phyloP scores from a whole-genome alignment of 2,888 invertebrate genomes.

The Phortica magna region DNA sequence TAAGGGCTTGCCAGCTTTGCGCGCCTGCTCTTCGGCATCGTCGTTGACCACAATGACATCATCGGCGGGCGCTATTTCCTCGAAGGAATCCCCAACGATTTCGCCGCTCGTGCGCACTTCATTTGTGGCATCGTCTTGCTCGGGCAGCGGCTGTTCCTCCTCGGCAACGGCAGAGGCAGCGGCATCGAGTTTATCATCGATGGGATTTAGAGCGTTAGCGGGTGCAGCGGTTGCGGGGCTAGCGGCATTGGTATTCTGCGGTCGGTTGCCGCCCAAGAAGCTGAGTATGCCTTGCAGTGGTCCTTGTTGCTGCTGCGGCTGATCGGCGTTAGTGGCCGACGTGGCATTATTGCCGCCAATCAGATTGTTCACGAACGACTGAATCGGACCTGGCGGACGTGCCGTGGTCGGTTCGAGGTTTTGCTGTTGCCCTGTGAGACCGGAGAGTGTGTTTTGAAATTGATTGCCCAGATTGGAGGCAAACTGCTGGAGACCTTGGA shows the following conservation, averaged over 20 bases:
- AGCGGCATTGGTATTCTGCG: slow-evolving; percentile 55
- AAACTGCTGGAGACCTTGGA: slow-evolving; percentile 72
- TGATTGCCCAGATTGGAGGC: slow-evolving; percentile 68
- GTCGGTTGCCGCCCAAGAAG: slow-evolving; percentile 73
- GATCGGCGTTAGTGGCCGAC: slow-evolving; percentile 48
- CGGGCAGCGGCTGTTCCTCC: slow-evolving; percentile 37
- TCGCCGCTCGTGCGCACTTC: slow-evolving; percentile 69
- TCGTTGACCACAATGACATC: slow-evolving; percentile 75
- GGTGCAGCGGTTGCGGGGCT: slow-evolving; percentile 40
- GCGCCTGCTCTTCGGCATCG: slow-evolving; percentile 53
- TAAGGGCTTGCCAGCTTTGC: slow-evolving; percentile 37
- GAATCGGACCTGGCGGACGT: slow-evolving; percentile 74
- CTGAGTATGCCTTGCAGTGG: slow-evolving; percentile 75
- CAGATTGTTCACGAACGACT: slow-evolving; percentile 70
- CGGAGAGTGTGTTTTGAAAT: slow-evolving; percentile 71
- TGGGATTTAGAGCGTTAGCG: slow-evolving; percentile 35
- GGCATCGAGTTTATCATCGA: slow-evolving; percentile 49
- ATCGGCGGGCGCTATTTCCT: slow-evolving; percentile 67
- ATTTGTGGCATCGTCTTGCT: slow-evolving; percentile 54
- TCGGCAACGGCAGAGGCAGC: slow-evolving; percentile 14
- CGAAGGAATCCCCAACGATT: slow-evolving; percentile 66
- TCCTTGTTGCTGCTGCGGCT: slow-evolving; percentile 57
- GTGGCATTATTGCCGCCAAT: slow-evolving; percentile 65
- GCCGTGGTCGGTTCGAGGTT: slow-evolving; percentile 60
- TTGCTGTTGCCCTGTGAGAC: slow-evolving; percentile 61